A percentile compares a stretch with the other conserved stretches of the same genome.
Evolutionary conservation across 2,888 invertebrate genomes (phyloP).

Genomic region (Lathronympha strigana): DNA sequence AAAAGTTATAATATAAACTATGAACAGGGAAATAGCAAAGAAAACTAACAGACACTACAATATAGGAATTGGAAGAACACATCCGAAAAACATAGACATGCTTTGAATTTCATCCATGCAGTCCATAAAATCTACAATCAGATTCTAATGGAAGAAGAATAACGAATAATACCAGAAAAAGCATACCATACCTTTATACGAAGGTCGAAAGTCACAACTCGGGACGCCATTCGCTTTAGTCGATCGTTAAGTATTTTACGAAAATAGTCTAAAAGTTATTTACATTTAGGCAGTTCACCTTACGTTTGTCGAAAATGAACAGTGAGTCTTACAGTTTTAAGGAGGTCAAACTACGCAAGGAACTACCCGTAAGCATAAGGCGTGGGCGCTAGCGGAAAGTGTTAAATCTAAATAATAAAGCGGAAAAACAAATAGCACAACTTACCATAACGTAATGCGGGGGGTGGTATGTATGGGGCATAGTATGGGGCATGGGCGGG

Average conservation of each 20-base stretch:
- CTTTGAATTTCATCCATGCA: slow-evolving; percentile 28
- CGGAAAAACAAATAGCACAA: slow-evolving; percentile 54
- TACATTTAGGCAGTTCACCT: background rate
- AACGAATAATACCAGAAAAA: slow-evolving; percentile 6
- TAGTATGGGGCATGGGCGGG: slow-evolving; percentile 81
- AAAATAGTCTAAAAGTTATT: background rate
- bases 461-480: slow-evolving; percentile 83
- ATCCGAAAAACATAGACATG: slow-evolving; percentile 21
- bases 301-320: background rate
- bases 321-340: background rate
- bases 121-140: slow-evolving; percentile 9
- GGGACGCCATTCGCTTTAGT: background rate
- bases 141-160: background rate
- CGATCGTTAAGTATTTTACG: background rate
- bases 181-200: slow-evolving; percentile 9
- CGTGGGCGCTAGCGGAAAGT: slow-evolving; percentile 44
- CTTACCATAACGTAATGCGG: slow-evolving; percentile 84
- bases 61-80: slow-evolving; percentile 10
- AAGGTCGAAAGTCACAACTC: background rate
- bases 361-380: slow-evolving; percentile 44
- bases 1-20: background rate
- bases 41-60: slow-evolving; percentile 10
- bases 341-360: slow-evolving; percentile 31
- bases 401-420: slow-evolving; percentile 46
- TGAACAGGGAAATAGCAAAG: background rate